phyloP scores from a whole-genome alignment of 2,888 invertebrate species.

The Plebejus anna region DNA sequence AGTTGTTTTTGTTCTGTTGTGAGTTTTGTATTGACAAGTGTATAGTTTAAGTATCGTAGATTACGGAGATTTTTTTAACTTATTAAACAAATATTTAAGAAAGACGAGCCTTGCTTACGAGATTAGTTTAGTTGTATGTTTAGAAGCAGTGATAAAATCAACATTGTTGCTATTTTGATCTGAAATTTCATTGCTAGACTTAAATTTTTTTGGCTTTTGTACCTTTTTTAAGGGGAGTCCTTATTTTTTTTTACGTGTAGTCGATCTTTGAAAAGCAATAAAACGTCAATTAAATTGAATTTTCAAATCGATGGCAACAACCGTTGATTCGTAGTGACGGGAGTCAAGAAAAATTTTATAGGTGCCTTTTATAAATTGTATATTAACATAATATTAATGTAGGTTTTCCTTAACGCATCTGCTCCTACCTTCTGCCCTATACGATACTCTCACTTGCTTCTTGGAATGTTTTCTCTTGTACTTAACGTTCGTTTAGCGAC shows the following conservation, averaged over 20 bases:
- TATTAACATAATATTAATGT: conserved; percentile 62
- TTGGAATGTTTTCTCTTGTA: conserved; percentile 17
- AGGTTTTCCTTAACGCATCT: conserved; percentile 72
- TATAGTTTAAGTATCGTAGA: conserved; percentile 68
- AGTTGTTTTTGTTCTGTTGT: conserved; percentile 77
- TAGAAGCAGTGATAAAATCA: conserved; percentile 55
- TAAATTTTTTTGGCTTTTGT: conserved; percentile 21
- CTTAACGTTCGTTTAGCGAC: conserved; percentile 30
- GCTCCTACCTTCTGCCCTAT: conserved; percentile 52
- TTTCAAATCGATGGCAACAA: conserved; percentile 58
- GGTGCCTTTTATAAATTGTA: conserved; percentile 75
- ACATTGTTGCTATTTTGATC: conserved; percentile 50
- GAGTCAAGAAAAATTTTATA: conserved; percentile 71
- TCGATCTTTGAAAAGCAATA: conserved; percentile 33
- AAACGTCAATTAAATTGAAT: conserved; percentile 39
- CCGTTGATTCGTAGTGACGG: conserved; percentile 58
- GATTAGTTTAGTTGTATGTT: conserved; percentile 70
- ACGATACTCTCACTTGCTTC: conserved; percentile 6
- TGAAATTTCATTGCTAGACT: conserved; percentile 41
- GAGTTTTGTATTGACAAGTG: conserved; percentile 71
- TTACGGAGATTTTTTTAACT: conserved; percentile 61
- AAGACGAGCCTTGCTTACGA: conserved; percentile 79
- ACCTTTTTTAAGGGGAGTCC: background rate
- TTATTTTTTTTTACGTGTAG: background rate
- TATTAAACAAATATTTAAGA: conserved; percentile 74